These are phyloP conservation scores for Marisa cornuarietis DNA, from an alignment of 1,140 invertebrate species.

Conservation along the genomic window DNA sequence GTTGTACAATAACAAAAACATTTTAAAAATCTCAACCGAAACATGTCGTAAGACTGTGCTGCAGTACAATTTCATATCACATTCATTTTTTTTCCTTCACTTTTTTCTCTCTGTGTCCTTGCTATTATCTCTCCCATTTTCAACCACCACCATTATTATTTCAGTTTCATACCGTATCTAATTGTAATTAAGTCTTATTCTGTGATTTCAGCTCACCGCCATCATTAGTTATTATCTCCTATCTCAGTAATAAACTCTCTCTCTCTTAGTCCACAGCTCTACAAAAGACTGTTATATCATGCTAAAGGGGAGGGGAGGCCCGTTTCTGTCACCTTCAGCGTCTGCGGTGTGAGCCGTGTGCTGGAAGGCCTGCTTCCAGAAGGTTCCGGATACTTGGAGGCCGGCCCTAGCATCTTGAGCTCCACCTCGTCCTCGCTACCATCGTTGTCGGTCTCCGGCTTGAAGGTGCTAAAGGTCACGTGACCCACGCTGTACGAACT, in stretches of 20 bases:
- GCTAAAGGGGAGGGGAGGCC: too few relatives aligned
- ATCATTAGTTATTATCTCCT: not conserved
- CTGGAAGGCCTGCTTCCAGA: constrained; percentile 31
- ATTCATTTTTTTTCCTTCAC: too few relatives aligned
- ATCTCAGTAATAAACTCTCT: not conserved
- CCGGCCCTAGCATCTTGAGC: constrained; percentile 40
- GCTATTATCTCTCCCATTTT: too few relatives aligned
- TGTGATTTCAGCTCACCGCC: not conserved
- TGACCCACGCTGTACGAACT: constrained; percentile 24
- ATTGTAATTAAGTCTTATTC: not conserved
- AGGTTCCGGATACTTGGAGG: constrained; percentile 49
- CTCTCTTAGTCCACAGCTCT: not conserved
- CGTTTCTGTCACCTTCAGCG: constrained; percentile 1
- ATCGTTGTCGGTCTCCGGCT: constrained; percentile 18
- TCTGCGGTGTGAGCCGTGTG: constrained; percentile 6
- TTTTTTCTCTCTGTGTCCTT: not conserved
- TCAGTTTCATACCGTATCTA: not conserved
- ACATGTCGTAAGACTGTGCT: too few relatives aligned
- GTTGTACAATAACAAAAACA: too few relatives aligned
- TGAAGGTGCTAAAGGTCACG: constrained; percentile 21
- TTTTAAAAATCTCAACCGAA: too few relatives aligned
- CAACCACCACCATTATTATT: too few relatives aligned
- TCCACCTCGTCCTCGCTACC: constrained; percentile 19
- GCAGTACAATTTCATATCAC: too few relatives aligned
- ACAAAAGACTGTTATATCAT: not conserved